Evolutionary conservation across 1,140 invertebrate genomes (phyloP).

Genomic region (Elymnias hypermnestra): DNA sequence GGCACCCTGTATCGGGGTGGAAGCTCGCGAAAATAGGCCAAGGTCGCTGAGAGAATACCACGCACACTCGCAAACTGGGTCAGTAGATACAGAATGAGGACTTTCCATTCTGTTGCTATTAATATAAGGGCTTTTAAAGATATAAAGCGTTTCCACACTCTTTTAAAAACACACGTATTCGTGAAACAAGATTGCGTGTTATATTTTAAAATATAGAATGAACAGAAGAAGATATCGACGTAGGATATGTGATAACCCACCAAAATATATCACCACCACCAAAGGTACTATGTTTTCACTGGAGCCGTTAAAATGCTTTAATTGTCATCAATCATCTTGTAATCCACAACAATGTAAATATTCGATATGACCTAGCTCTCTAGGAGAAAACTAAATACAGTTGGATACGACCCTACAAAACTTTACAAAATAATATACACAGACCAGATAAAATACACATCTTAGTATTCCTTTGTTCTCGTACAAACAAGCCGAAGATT

Average conservation of each 20-base stretch:
- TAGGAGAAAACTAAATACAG: not conserved
- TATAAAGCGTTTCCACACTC: not conserved
- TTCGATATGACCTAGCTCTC: too few relatives aligned
- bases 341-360: too few relatives aligned
- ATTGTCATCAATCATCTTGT: too few relatives aligned
- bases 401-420: not conserved
- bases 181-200: too few relatives aligned
- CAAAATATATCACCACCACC: too few relatives aligned
- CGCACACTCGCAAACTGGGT: conserved; percentile 12
- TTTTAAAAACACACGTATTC: too few relatives aligned
- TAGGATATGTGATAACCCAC: too few relatives aligned
- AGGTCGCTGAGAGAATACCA: conserved; percentile 7
- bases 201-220: too few relatives aligned
- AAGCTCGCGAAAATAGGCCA: conserved; percentile 8
- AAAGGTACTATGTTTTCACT: too few relatives aligned
- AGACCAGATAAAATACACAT: not conserved
- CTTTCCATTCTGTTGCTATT: not conserved
- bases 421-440: not conserved
- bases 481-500: conserved; percentile 10
- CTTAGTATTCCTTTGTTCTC: conserved; percentile 8
- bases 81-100: not conserved
- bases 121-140: not conserved
- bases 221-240: too few relatives aligned
- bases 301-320: too few relatives aligned
- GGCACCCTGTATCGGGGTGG: conserved; percentile 4